Evolutionary conservation across 2,797 vertebrate genomes (phyloP), one percentile per base, ranked within the genome.

Genomic region (Paratrypauchen microcephalus): DNA sequence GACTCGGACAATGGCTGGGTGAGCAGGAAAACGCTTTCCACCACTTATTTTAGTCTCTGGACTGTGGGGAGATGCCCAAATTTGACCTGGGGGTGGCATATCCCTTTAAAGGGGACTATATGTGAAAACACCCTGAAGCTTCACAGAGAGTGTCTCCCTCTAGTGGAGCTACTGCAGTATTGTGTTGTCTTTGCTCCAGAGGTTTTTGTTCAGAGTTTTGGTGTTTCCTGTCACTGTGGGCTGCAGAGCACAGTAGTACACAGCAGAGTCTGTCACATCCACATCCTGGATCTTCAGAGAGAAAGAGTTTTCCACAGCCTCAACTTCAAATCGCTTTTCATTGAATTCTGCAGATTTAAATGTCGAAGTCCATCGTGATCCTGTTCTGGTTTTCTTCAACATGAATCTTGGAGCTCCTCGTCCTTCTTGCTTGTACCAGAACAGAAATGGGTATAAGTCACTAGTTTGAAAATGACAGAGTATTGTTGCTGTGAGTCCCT

Each of bases 171-270:
- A 32, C 30, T 32, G 30, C 30, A 32, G 16, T 32, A 60, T 60
- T 32, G 28, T 60, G 58, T 60, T 60, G 28, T 60, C 58, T 60
- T 36, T 60, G 6, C 30, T 32, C 30, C 58, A 32, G 28, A 60
- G 58, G 58, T 60, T 60, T 60, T 60, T 60, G 58, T 60, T 60
- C 58, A 60, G 58, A 60, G 58, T 60, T n/a, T 60, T 21, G 45
- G 30, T 32, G 48, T 39, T 64, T 78, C 28, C 55, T 66, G 59
- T 73, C 70, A 76, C 68, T 72, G 76, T 76, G 71, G 73, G 64
- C 65, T 0, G 2, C 71, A 79, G 21, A 65, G 80, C 74, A 74
- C 71, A 76, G 70, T 73, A 73, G 61, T 32, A 32, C 30, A 32
- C 16, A 15, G 75, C 70, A 68, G 73, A 66, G 66, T 67, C 66